phyloP scores from a whole-genome alignment of 2,113 vertebrate genomes.

The Tragelaphus imberbis region DNA sequence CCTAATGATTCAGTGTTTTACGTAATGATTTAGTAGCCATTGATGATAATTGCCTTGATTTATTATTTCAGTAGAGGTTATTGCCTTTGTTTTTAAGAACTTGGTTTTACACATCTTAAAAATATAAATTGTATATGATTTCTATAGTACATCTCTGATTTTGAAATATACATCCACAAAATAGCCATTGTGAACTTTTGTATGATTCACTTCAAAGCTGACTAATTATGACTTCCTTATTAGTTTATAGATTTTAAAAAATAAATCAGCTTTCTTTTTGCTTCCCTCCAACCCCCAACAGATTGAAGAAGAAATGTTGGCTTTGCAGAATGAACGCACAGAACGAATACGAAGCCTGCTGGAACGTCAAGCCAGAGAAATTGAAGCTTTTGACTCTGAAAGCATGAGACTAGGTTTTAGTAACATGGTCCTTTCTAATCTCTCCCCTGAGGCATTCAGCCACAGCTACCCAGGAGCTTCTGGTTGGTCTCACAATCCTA shows the following conservation, averaged over 20 bases:
- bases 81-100: slow-evolving; percentile 27
- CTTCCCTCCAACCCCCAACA: slow-evolving; percentile 67
- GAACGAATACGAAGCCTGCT: slow-evolving; percentile 95
- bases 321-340: slow-evolving; percentile 93
- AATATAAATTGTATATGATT: background rate
- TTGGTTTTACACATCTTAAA: background rate
- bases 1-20: background rate
- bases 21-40: background rate
- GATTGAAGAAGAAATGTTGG: slow-evolving; percentile 99
- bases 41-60: slow-evolving; percentile 17
- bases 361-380: slow-evolving; percentile 96
- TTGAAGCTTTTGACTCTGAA: slow-evolving; percentile 99
- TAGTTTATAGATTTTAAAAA: slow-evolving; percentile 21
- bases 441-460: slow-evolving; percentile 95
- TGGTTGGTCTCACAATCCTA: slow-evolving; percentile 90
- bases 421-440: slow-evolving; percentile 98
- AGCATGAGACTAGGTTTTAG: slow-evolving; percentile 99
- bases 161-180: slow-evolving; percentile 41
- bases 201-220: slow-evolving; percentile 24
- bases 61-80: slow-evolving; percentile 17
- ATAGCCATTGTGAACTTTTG: background rate
- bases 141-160: background rate
- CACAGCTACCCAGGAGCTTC: slow-evolving; percentile 96
- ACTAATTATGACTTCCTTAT: slow-evolving; percentile 34
- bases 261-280: slow-evolving; percentile 39